Conservation (phyloP, 2,797 vertebrate genomes). For the Urosaurus nigricauda region DNA sequence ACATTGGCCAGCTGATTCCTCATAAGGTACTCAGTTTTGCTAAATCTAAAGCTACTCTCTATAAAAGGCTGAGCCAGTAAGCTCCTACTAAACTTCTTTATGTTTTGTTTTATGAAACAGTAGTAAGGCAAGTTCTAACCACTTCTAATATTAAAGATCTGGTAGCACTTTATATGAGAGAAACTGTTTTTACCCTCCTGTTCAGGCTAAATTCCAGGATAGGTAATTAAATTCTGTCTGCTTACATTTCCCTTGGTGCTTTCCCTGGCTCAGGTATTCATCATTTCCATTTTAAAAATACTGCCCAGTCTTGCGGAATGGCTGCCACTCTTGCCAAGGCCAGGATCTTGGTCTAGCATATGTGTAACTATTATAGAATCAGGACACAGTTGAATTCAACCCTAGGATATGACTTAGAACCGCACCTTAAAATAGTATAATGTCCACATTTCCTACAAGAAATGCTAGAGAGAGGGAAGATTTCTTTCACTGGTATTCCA, state of each 20-base stretch:
- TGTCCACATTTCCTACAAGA: neutral
- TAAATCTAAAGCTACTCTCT: neutral
- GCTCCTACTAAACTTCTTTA: neutral
- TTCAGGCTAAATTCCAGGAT: conserved; percentile 63
- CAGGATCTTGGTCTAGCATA: conserved; percentile 18
- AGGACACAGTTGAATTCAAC: conserved; percentile 27
- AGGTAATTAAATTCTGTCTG: conserved; percentile 71
- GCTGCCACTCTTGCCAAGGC: conserved; percentile 34
- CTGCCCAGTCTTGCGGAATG: conserved; percentile 53
- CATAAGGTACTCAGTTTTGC: neutral
- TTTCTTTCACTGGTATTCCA: conserved; percentile 13
- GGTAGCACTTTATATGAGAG: conserved; percentile 56
- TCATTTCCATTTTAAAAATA: conserved; percentile 68
- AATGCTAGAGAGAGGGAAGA: conserved; percentile 33
- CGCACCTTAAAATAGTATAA: neutral
- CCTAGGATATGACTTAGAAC: conserved; percentile 14
- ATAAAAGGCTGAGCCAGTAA: neutral
- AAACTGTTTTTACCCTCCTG: conserved; percentile 52
- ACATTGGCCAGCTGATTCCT: neutral
- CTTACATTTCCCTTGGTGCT: conserved; percentile 61
- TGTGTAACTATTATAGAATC: conserved; percentile 62
- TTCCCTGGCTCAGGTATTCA: conserved; percentile 66
- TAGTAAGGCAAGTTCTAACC: conserved; percentile 58
- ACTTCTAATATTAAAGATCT: conserved; percentile 52
- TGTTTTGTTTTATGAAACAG: conserved; percentile 37